These are phyloP conservation scores for Catocala sponsa DNA, from an alignment of 2,888 invertebrate genomes.

Conservation along the genomic window DNA sequence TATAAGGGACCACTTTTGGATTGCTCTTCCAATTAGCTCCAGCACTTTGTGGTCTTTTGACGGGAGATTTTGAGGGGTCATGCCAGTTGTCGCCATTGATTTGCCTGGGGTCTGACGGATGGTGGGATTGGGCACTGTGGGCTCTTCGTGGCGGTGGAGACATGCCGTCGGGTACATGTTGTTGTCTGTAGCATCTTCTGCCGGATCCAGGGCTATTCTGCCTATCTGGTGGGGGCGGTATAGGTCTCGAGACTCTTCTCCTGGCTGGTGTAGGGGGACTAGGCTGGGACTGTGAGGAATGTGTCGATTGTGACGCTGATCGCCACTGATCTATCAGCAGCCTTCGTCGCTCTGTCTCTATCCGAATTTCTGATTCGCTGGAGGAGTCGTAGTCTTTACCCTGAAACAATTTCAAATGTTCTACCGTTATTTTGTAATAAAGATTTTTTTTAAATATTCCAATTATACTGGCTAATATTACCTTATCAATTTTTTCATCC, in stretches of 20 bases:
- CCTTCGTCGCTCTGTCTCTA: constrained; percentile 90
- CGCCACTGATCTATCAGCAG: constrained; percentile 93
- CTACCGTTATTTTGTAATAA: too few species aligned
- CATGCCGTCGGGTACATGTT: constrained; percentile 76
- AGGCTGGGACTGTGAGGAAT: constrained; percentile 72
- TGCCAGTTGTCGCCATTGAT: constrained; percentile 80
- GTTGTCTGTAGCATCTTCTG: constrained; percentile 73
- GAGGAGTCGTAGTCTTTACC: constrained; percentile 94
- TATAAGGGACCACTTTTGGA: constrained; percentile 79
- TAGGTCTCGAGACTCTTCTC: constrained; percentile 68
- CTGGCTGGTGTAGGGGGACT: constrained; percentile 78
- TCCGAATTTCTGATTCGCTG: constrained; percentile 91
- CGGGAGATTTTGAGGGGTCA: constrained; percentile 78
- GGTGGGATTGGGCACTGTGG: constrained; percentile 76
- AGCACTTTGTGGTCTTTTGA: constrained; percentile 81
- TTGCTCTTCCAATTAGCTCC: constrained; percentile 81
- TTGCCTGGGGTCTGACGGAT: constrained; percentile 70
- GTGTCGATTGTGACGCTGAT: constrained; percentile 89
- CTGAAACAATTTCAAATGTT: constrained; percentile 70
- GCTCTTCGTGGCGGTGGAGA: constrained; percentile 78
- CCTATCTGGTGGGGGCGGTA: constrained; percentile 74
- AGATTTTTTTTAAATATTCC: background rate
- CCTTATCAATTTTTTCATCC: constrained; percentile 96
- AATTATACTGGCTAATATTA: constrained; percentile 66
- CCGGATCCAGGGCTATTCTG: constrained; percentile 76